Conservation (phyloP, 2,113 vertebrate genomes). For the Vanacampus margaritifer region DNA sequence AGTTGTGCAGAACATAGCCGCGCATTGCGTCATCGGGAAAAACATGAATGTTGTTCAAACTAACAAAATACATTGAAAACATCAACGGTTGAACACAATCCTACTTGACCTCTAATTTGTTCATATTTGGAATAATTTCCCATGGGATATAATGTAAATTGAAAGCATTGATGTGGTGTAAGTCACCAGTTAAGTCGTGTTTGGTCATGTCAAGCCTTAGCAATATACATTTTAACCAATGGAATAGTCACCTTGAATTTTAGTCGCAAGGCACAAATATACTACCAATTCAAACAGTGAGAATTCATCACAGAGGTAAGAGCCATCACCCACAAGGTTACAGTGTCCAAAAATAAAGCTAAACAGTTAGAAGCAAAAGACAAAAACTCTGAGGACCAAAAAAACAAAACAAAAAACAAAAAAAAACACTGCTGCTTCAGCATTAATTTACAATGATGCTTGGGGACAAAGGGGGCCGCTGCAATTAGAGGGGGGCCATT, state of each 20-base stretch:
- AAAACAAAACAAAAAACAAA: slow-evolving; percentile 1
- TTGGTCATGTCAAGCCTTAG: slow-evolving; percentile 5
- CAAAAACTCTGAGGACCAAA: slow-evolving; percentile 8
- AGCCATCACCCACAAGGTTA: slow-evolving; percentile 22
- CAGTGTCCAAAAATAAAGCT: slow-evolving; percentile 16
- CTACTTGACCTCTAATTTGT: background rate
- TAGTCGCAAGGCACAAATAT: slow-evolving; percentile 26
- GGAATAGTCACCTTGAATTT: slow-evolving; percentile 31
- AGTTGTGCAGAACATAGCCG: background rate
- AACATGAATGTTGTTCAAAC: background rate
- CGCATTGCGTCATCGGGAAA: background rate
- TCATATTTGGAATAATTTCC: background rate
- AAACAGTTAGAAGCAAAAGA: slow-evolving; percentile 28
- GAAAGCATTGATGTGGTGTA: background rate
- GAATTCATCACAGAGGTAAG: slow-evolving; percentile 18
- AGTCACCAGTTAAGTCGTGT: background rate
- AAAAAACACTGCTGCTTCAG: slow-evolving; percentile 50
- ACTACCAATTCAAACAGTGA: slow-evolving; percentile 30
- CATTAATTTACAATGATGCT: slow-evolving; percentile 66
- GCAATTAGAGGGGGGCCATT: slow-evolving; percentile 75
- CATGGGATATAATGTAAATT: background rate
- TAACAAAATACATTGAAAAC: background rate
- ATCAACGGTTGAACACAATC: background rate
- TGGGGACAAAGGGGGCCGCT: slow-evolving; percentile 55
- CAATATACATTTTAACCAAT: slow-evolving; percentile 33